phyloP scores from a whole-genome alignment of 2,888 invertebrate genomes.

The Synanthedon vespiformis region DNA sequence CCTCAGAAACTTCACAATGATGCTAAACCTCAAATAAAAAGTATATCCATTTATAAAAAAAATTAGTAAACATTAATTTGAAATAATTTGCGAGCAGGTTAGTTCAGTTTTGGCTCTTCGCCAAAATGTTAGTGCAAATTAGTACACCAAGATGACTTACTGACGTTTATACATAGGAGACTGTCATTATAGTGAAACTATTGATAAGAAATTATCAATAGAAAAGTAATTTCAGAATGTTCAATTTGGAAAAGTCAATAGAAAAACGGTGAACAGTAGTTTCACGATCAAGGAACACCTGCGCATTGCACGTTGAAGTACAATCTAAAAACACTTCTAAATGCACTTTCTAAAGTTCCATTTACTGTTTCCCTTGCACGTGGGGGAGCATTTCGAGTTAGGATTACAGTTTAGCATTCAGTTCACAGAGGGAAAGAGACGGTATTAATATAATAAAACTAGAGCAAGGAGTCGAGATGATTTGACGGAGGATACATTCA shows the following conservation, averaged over 20 bases:
- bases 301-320: conserved; percentile 16
- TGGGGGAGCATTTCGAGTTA: conserved; percentile 24
- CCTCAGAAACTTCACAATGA: no score
- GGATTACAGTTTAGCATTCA: conserved; percentile 40
- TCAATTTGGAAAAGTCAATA: conserved; percentile 24
- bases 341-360: conserved; percentile 36
- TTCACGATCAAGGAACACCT: conserved; percentile 35
- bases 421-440: conserved; percentile 35
- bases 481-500: conserved; percentile 32
- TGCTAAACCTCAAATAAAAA: no score
- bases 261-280: conserved; percentile 25
- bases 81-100: conserved; percentile 1
- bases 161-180: conserved; percentile 12
- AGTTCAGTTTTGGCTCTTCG: conserved; percentile 32
- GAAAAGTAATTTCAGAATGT: conserved; percentile 12
- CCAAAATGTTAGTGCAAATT: conserved; percentile 36
- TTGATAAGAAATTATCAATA: no score
- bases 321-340: conserved; percentile 40
- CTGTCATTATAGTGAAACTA: no score
- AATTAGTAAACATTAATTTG: no score
- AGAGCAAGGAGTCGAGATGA: conserved; percentile 31
- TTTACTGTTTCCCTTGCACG: conserved; percentile 28
- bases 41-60: no score
- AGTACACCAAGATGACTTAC: conserved; percentile 27
- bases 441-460: conserved; percentile 22